Base-by-base conservation (phyloP, 1,140 invertebrate genomes). In the Drosophila miranda region DNA sequence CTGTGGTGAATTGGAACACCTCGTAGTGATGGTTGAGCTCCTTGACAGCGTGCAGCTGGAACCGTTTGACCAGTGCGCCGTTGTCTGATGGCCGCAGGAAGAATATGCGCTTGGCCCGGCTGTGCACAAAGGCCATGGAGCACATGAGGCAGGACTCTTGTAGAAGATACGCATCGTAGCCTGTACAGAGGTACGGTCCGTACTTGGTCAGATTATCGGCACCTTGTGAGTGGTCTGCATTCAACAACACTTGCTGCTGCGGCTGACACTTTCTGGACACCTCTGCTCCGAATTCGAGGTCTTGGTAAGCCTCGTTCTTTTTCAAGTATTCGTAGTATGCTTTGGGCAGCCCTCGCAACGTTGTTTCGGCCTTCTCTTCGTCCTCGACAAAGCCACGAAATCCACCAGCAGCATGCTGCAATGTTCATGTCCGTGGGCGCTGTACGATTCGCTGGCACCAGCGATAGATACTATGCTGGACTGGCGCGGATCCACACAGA, bases 131-230 rank as follows among this genome's bases (percentile, higher is more conserved):
- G 1, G 96, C 98, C 98, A 99, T 99, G 0, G 96, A 93, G 92
- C 98, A 99, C 94, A 99, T 97, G 2, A 96, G 89, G 91, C 98
- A 99, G 0, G 98, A 98, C 89, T 99, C 98, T 58, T 93, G 92
- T 2, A 95, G 94, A 11, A 97, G 86, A 89, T 98, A 99, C 1
- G 96, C 90, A 92, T 97, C 95, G 91, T 97, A 98, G 8, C 95
- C 95, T 0, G 97, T 98, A 91, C 97, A 98, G 6, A 99, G 91
- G 91, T 99, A 99, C 0, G 95, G 94, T 2, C 93, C 93, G 38
- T 90, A 92, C 58, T 92, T 92, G 19, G 74, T 26, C 26, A 91
- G 69, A 73, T 91, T 91, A 49, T 90, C 89, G 8, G 50, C 69
- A 3, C 64, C 64, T 1, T 38, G 45, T 13, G 6, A 11, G 14